Evolutionary conservation across 64 coral and sea anemone genomes (phyloP), one percentile per base, ranked within the genome.

Genomic region (Acropora tenuis): DNA sequence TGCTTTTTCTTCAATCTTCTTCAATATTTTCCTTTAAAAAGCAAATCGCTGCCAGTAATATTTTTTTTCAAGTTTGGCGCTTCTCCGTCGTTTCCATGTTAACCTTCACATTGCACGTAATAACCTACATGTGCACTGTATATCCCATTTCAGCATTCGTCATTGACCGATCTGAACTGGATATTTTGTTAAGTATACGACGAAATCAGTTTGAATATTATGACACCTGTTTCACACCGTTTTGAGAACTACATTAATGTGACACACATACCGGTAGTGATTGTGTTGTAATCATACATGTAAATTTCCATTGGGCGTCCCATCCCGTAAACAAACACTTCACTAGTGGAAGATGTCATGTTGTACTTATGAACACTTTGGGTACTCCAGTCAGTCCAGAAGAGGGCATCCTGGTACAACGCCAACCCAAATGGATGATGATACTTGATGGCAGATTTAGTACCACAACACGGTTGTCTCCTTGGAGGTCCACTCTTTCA

Each of bases 361-460:
- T 91, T 91, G 68, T 83, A 91, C 30, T 41, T 75, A n/a, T 91
- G 68, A 8, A 91, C 66, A 75, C 48, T 91, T 30, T 75, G 5
- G 9, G 9, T 75, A 46, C 20, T 83, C 89, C 79, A 83, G 79
- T 91, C 89, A 43, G 68, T 82, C 89, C 89, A 91, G 68, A 82
- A 91, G 42, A 91, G 68, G 18, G 69, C 16, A 58, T 91, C 49
- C 30, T 47, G 61, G 5, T 50, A 76, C 11, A 91, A 65, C 43
- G 89, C 79, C 18, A 91, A 69, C 16, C 79, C 89, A 75, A 91
- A 91, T 7, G 89, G 79, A 49, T 91, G 78, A 48, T 76, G 15
- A 77, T 41, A 18, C 47, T 15, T 73, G 73, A 83, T 75, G 89
- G 57, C 58, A 91, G 47, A 55, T 91, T 79, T 42, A 83, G 79